Evolutionary conservation across 2,888 invertebrate species (phyloP).

Genomic region (Cinara cedri): DNA sequence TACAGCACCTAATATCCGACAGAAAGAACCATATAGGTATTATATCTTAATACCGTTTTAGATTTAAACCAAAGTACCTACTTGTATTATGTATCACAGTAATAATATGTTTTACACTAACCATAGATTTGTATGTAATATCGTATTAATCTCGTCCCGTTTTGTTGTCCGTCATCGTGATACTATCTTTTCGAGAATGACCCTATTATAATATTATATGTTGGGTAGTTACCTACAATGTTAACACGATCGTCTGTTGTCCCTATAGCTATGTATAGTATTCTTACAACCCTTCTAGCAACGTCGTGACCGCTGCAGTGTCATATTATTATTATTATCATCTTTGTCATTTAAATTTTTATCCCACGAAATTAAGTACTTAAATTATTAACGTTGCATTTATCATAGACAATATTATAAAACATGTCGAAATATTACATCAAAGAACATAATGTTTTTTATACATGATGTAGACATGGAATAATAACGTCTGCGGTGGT

Average conservation of each 20-base stretch:
- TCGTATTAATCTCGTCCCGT: slow-evolving; percentile 41
- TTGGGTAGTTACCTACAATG: slow-evolving; percentile 32
- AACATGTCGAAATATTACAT: slow-evolving; percentile 55
- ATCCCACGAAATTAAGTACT: slow-evolving; percentile 55
- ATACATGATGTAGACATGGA: too few relatives aligned
- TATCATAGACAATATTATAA: slow-evolving; percentile 38
- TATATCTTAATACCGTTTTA: too few relatives aligned
- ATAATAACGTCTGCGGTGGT: background rate
- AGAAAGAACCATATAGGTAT: too few relatives aligned
- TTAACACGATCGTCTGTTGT: slow-evolving; percentile 48
- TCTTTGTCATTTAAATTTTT: slow-evolving; percentile 44
- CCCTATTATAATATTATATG: slow-evolving; percentile 20
- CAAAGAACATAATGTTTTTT: too few relatives aligned
- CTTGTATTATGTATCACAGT: too few relatives aligned
- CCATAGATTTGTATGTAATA: slow-evolving; percentile 54
- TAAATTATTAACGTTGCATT: slow-evolving; percentile 51
- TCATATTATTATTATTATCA: too few relatives aligned
- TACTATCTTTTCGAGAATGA: slow-evolving; percentile 10
- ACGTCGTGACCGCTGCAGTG: background rate
- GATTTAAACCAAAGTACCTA: slow-evolving; percentile 45
- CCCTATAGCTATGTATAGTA: too few relatives aligned
- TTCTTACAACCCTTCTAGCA: slow-evolving; percentile 12
- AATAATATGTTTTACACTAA: slow-evolving; percentile 24
- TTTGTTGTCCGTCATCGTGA: slow-evolving; percentile 27
- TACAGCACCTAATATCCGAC: too few relatives aligned